Base-by-base conservation (phyloP, 2,797 vertebrate genomes). In the Xerus rutilus region DNA sequence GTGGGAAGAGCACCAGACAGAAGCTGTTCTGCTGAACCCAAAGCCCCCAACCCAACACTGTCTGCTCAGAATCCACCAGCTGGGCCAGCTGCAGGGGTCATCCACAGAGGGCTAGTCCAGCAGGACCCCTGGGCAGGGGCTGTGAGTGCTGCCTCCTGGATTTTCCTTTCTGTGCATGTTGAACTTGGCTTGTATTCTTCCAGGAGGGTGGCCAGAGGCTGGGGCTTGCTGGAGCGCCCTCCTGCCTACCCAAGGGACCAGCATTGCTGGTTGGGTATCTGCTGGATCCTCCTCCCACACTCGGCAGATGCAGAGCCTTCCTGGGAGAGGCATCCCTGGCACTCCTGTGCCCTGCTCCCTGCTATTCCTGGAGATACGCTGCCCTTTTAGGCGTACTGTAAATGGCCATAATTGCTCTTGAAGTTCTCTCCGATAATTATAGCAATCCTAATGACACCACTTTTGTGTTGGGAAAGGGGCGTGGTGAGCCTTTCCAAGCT, bases 191-290 rank as follows among this genome's bases (percentile, higher is more conserved):
- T 49, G 35, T 70, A 4, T 82, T 96, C 72, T 98, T 97, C 96
- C 96, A 78, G 88, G 93, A 96, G 95, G 73, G 95, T 45, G 7
- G 15, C 39, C 78, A 47, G 78, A 15, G 87, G 67, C 90, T 72
- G 82, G 91, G 49, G 30, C 91, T 97, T 97, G 93, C 77, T 97
- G 65, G 91, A 86, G 18, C 69, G 54, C 82, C 91, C 97, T 97
- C 88, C 95, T 97, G 85, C 79, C 65, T 74, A 20, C 83, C 83
- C 7, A 13, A 35, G 86, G 84, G 78, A 1, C 18, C 94, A 94
- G 76, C 28, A 14, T 69, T 32, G 47, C 62, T 23, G 64, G 21
- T 8, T 28, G 47, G 28, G 23, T 52, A 15, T 65, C 86, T 64
- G 59, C 74, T 32, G 13, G 14, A 18, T 32, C 20, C 20, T 39